Percentiles rank a stretch among this genome's conserved stretches.
phyloP scores from a whole-genome alignment of 1,140 invertebrate species.

The Trichonephila clavipes region DNA sequence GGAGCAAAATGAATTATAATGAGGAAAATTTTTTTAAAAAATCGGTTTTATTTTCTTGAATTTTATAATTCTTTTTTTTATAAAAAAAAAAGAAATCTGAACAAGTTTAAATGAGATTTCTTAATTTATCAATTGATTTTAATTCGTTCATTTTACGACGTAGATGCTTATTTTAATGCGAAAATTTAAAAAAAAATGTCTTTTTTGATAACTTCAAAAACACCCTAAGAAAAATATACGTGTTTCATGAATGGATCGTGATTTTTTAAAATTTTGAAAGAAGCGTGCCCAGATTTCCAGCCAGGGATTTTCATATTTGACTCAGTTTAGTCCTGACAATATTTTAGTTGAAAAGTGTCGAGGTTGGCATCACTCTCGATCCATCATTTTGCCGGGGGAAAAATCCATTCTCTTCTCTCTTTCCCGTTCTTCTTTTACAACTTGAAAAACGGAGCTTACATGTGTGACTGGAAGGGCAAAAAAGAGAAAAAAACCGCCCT shows the following conservation, averaged over 20 bases:
- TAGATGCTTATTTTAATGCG: too few relatives aligned
- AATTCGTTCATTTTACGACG: too few relatives aligned
- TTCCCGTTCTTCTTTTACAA: background rate
- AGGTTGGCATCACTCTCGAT: background rate
- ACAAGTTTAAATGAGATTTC: too few relatives aligned
- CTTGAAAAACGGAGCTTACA: background rate
- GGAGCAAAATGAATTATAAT: too few relatives aligned
- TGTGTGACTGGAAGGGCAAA: background rate
- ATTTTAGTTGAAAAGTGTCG: conserved; percentile 1
- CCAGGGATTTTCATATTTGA: conserved; percentile 11
- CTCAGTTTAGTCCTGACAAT: background rate
- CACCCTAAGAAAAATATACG: background rate
- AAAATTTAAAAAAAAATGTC: too few relatives aligned
- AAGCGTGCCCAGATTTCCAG: background rate
- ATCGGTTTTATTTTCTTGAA: too few relatives aligned
- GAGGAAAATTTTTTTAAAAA: too few relatives aligned
- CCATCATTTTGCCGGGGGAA: background rate
- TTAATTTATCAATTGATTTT: too few relatives aligned
- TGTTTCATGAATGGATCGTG: background rate
- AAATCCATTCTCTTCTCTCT: background rate
- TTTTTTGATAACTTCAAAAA: too few relatives aligned
- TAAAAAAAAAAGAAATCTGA: too few relatives aligned
- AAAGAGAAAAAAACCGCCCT: background rate
- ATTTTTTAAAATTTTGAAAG: background rate
- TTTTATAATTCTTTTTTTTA: too few relatives aligned